These are phyloP conservation scores for Blomia tropicalis DNA, from an alignment of 2,888 invertebrate genomes.

Conservation along the genomic window DNA sequence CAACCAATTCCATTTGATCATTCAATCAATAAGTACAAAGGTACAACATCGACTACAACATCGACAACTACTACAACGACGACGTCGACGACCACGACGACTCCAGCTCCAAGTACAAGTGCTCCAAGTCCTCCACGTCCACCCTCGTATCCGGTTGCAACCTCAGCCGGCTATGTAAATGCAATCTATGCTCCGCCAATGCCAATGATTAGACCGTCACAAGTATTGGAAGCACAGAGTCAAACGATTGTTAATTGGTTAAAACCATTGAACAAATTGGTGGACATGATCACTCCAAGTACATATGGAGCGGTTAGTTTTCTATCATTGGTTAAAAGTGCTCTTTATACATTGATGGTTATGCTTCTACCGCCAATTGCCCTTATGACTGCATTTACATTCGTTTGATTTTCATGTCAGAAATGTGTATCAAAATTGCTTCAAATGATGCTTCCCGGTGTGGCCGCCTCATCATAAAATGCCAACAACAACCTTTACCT, in stretches of 20 bases:
- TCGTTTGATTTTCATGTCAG: not conserved
- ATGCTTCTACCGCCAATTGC: conserved; percentile 10
- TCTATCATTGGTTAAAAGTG: not conserved
- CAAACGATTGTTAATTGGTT: not conserved
- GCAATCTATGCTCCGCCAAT: conserved; percentile 23
- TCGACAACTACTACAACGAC: not conserved
- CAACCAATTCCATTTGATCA: not conserved
- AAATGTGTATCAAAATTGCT: no score
- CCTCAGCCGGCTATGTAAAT: conserved; percentile 17
- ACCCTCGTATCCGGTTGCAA: not conserved
- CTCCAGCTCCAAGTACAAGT: not conserved
- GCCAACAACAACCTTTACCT: conserved; percentile 7
- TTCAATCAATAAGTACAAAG: not conserved
- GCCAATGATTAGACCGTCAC: conserved; percentile 14
- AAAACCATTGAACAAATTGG: not conserved
- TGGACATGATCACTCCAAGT: not conserved
- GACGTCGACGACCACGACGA: not conserved
- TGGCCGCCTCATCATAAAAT: not conserved
- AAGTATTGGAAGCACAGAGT: not conserved
- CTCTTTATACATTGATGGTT: conserved; percentile 8
- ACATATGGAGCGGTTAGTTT: not conserved
- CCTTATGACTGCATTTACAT: not conserved
- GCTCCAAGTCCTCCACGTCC: not conserved
- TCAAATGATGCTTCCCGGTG: not conserved
- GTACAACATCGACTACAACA: not conserved